Evolutionary conservation across 64 coral and sea anemone genomes (phyloP), one percentile per base, ranked within the genome.

Genomic region (Montipora sp.): DNA sequence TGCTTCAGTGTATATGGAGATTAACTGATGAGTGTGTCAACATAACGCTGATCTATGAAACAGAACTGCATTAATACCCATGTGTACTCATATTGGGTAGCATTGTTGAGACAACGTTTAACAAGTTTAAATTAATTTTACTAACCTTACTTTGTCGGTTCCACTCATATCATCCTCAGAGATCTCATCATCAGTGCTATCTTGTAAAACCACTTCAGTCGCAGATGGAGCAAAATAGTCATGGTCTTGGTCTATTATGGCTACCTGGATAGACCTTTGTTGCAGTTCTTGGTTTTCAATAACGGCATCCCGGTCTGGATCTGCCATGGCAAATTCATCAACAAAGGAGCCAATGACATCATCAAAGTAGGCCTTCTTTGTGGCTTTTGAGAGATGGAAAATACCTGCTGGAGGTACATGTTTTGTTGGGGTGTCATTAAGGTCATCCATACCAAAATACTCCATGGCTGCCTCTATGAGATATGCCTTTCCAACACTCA

Each of bases 401-500:
- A 90, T 79, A 19, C 60, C 83, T 53, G 7, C n/a, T 73, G 76
- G 84, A 70, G 91, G 83, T 19, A 45, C 77, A 74, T 91, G 79
- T 87, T 74, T 88, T 16, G 93, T 74, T 27, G 83, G 88, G 8
- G 47, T 73, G 47, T 22, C 77, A 73, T 91, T 69, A 18, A 81
- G 24, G 13, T 20, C 46, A 5, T 79, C 43, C 94, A 92, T 88
- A 19, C 89, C 81, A 47, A 45, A 95, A 81, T 83, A 95, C 46
- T 95, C 89, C 13, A 95, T 58, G 23, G 51, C 75, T 61, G 89
- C 89, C 72, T 91, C 89, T 2, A 95, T 12, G 48, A 87, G 43
- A 36, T 95, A 95, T 50, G 89, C 75, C 46, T 44, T 79, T 44
- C 94, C 83, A 88, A 92, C 24, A 70, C 81, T 88, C 21, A 95